Evolutionary conservation across 1,140 invertebrate genomes (phyloP).

Genomic region (Caligus rogercresseyi): DNA sequence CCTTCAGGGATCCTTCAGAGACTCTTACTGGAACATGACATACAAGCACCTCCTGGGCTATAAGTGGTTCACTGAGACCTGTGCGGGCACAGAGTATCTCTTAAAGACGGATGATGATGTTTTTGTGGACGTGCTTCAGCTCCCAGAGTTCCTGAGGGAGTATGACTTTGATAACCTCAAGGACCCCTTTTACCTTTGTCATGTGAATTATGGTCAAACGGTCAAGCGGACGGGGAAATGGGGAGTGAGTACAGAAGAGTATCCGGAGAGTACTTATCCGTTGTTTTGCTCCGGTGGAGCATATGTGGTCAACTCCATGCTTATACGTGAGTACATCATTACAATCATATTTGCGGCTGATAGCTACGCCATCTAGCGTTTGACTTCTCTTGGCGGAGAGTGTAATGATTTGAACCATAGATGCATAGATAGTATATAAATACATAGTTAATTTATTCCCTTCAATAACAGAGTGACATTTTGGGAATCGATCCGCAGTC

Average conservation of each 20-base stretch:
- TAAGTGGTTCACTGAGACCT: constrained; percentile 31
- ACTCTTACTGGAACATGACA: constrained; percentile 31
- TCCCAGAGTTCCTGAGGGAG: constrained; percentile 25
- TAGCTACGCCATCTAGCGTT: too few species aligned
- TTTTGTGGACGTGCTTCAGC: constrained; percentile 32
- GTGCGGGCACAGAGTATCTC: constrained; percentile 28
- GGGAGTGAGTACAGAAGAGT: constrained; percentile 27
- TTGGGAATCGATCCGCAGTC: too few species aligned
- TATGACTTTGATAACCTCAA: constrained; percentile 22
- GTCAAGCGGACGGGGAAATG: constrained; percentile 28
- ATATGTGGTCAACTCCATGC: neutral
- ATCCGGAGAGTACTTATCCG: constrained; percentile 26
- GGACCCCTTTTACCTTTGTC: constrained; percentile 26
- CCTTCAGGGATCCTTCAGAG: constrained; percentile 29
- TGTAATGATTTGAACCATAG: too few species aligned
- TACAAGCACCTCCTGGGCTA: constrained; percentile 34
- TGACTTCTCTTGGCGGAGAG: too few species aligned
- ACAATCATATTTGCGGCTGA: neutral
- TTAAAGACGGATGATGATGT: constrained; percentile 37
- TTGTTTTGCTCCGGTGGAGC: constrained; percentile 32
- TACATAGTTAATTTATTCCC: too few species aligned
- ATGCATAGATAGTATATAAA: too few species aligned
- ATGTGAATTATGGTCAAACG: constrained; percentile 26
- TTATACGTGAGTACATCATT: neutral
- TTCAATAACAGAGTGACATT: too few species aligned